Percentiles rank a stretch among this genome's conserved stretches.
Conservation (phyloP, 2,797 vertebrate genomes). For the Esox lucius region DNA sequence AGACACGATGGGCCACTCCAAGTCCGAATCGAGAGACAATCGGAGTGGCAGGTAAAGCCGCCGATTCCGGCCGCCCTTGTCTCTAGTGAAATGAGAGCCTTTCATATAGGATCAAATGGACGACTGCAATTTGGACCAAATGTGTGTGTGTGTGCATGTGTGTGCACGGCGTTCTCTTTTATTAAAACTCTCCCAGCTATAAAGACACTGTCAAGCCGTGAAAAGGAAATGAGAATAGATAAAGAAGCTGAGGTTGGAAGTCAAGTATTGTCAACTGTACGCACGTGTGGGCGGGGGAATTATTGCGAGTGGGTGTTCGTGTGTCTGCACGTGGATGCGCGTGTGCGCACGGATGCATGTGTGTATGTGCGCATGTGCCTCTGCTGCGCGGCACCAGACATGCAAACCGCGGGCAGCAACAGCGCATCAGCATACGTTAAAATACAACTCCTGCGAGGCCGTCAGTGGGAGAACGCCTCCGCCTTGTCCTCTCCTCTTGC, state of each 20-base stretch:
- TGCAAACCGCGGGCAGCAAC: neutral
- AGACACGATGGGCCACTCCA: neutral
- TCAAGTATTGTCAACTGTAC: conserved; percentile 3
- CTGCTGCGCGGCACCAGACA: neutral
- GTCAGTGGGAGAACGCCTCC: neutral
- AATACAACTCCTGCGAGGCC: neutral
- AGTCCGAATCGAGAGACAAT: neutral
- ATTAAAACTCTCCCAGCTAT: neutral
- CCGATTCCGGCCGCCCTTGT: neutral
- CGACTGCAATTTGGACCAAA: neutral
- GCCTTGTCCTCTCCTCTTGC: neutral
- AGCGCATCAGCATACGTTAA: neutral
- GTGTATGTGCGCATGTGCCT: no score
- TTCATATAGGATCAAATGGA: conserved; percentile 9
- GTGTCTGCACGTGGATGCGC: neutral
- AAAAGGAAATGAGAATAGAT: conserved; percentile 8
- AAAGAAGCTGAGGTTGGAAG: conserved; percentile 4
- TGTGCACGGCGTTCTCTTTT: neutral
- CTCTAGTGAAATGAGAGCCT: conserved; percentile 6
- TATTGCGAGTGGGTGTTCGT: neutral
- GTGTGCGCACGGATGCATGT: neutral
- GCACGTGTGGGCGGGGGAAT: neutral
- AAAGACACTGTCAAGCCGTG: conserved; percentile 2
- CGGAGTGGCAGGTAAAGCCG: neutral
- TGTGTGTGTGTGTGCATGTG: neutral